Conservation (phyloP, 2,113 vertebrate genomes). For the Furnarius figulus region DNA sequence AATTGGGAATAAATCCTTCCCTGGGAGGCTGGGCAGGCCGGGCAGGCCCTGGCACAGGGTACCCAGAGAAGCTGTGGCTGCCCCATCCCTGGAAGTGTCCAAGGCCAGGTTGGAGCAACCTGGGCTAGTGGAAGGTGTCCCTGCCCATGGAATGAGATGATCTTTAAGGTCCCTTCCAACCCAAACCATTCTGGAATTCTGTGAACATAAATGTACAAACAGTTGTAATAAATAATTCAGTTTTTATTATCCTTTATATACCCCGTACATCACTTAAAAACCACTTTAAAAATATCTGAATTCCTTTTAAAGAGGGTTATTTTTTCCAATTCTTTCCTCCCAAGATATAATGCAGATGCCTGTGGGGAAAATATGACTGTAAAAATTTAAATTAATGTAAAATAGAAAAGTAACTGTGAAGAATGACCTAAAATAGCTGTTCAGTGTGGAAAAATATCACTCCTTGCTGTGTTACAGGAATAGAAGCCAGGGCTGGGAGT, state of each 20-base stretch:
- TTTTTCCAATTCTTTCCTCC: not conserved
- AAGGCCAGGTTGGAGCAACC: not conserved
- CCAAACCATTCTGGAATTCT: not conserved
- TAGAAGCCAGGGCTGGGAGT: not conserved
- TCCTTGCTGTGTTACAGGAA: not conserved
- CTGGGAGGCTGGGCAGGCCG: not conserved
- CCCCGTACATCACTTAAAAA: not conserved
- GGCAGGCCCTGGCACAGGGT: not conserved
- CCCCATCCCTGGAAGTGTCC: not conserved
- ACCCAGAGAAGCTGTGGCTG: not conserved
- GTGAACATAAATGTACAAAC: not conserved
- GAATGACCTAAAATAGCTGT: constrained; percentile 45
- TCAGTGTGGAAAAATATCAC: constrained; percentile 6
- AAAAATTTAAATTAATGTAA: constrained; percentile 48
- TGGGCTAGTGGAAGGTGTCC: not conserved
- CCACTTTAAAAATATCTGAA: not conserved
- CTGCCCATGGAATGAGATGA: not conserved
- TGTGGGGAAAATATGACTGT: constrained; percentile 13
- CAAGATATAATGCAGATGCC: not conserved
- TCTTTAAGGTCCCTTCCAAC: not conserved
- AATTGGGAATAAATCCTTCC: not conserved
- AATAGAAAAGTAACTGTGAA: constrained; percentile 44
- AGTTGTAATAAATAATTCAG: not conserved
- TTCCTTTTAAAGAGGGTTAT: not conserved
- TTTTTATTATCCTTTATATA: not conserved